These are phyloP conservation scores for Hozukius guyotensis DNA, from an alignment of 2,797 vertebrate species.

Conservation along the genomic window DNA sequence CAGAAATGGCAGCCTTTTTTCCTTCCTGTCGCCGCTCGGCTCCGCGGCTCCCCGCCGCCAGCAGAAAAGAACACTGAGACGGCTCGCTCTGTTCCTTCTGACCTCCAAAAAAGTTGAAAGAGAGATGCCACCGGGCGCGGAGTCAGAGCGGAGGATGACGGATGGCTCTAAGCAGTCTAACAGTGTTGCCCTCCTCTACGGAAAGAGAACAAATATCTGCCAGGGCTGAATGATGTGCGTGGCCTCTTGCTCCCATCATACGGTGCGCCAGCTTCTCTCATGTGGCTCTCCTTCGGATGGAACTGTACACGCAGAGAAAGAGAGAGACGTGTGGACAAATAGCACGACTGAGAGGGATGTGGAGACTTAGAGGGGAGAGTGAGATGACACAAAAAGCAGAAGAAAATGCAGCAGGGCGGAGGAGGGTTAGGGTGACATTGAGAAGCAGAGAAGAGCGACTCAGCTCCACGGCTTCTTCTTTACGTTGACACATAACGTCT, in stretches of 20 bases:
- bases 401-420: slow-evolving; percentile 44
- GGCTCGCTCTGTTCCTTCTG: slow-evolving; percentile 66
- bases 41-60: slow-evolving; percentile 17
- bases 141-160: slow-evolving; percentile 59
- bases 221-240: slow-evolving; percentile 59
- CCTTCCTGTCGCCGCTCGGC: slow-evolving; percentile 11
- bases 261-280: slow-evolving; percentile 27
- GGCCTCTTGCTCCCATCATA: slow-evolving; percentile 48
- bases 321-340: slow-evolving; percentile 34
- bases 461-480: slow-evolving; percentile 36
- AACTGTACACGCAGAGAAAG: slow-evolving; percentile 7
- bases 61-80: slow-evolving; percentile 70
- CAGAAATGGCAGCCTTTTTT: slow-evolving; percentile 62
- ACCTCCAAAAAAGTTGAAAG: slow-evolving; percentile 77
- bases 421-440: slow-evolving; percentile 62
- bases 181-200: slow-evolving; percentile 56
- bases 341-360: slow-evolving; percentile 29
- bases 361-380: slow-evolving; percentile 26
- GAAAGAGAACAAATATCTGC: slow-evolving; percentile 70
- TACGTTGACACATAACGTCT: slow-evolving; percentile 19
- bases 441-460: slow-evolving; percentile 52
- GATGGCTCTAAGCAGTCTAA: slow-evolving; percentile 63
- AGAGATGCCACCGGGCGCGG: slow-evolving; percentile 43
- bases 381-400: slow-evolving; percentile 41
- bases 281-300: slow-evolving; percentile 33